Evolutionary conservation across 2,797 vertebrate genomes (phyloP), one percentile per base, ranked within the genome.

Genomic region (Manis pentadactyla): DNA sequence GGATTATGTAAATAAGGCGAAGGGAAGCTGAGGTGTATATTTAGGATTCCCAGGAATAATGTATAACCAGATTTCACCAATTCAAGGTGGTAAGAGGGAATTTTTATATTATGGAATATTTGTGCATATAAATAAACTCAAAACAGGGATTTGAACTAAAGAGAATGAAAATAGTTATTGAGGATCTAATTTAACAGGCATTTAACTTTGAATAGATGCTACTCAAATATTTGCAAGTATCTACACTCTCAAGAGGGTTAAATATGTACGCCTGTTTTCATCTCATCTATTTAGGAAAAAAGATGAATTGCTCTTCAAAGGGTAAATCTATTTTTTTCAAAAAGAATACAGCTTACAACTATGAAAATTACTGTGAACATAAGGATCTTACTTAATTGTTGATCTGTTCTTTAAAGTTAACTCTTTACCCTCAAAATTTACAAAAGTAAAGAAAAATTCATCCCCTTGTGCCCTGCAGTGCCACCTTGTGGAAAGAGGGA

Each of bases 401-500:
- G 11, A 2, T 82, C 37, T 69, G 10, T 66, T 81, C 77, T 57
- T 81, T 57, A 31, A 31, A 90, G 57, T 83, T 82, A 37, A 34
- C 73, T 93, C 31, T 51, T 69, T 59, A 39, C 18, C 57, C 86
- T 23, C 3, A 1, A 42, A n/a, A 34, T 69, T 57, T 83, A 7
- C 27, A 8, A 25, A 12, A 4, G 29, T 15, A 9, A 9, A 18
- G 6, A 5, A 2, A 34, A 64, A 0, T 23, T 18, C 55, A 12
- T 7, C 34, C 71, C 68, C 3, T 14, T 0, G 23, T 61, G 18
- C 71, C 37, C 4, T 68, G 29, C 71, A 92, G 94, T 5, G 63
- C 90, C 95, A 59, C 90, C 95, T 94, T 84, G 75, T 95, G 87
- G 90, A 55, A 84, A 17, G 27, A 79, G 23, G 19, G 34, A 13